phyloP scores from a whole-genome alignment of 2,888 invertebrate genomes.

The Xestia rhomboidea region DNA sequence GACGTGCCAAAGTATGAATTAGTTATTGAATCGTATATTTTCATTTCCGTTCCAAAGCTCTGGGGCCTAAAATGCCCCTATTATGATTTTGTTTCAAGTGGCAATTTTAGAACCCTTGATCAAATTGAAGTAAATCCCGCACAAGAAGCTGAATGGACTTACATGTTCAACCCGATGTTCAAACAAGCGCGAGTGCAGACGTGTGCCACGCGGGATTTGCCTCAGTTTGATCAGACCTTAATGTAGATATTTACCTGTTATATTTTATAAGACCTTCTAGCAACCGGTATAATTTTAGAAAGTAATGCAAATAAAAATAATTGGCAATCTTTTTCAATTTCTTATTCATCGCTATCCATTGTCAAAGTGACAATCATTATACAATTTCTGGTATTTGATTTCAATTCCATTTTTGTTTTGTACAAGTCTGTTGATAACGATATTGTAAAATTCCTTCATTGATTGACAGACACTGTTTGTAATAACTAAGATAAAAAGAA shows the following conservation, averaged over 20 bases:
- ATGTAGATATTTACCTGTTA: conserved; percentile 12
- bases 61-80: background rate
- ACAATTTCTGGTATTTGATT: conserved; percentile 4
- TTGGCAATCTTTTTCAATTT: background rate
- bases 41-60: background rate
- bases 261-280: conserved; percentile 7
- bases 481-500: background rate
- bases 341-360: background rate
- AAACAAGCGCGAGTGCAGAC: background rate
- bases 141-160: background rate
- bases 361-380: background rate
- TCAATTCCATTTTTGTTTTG: background rate
- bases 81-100: no score
- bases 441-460: conserved; percentile 18
- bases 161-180: background rate
- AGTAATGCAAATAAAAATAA: conserved; percentile 2
- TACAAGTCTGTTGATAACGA: background rate
- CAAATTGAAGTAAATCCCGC: background rate
- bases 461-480: background rate
- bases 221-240: background rate
- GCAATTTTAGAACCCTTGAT: no score
- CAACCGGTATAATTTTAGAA: background rate
- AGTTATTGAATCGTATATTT: conserved; percentile 33
- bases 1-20: conserved; percentile 51
- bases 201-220: no score